phyloP scores from a whole-genome alignment of 2,888 invertebrate species.

The Dasypogon diadema region DNA sequence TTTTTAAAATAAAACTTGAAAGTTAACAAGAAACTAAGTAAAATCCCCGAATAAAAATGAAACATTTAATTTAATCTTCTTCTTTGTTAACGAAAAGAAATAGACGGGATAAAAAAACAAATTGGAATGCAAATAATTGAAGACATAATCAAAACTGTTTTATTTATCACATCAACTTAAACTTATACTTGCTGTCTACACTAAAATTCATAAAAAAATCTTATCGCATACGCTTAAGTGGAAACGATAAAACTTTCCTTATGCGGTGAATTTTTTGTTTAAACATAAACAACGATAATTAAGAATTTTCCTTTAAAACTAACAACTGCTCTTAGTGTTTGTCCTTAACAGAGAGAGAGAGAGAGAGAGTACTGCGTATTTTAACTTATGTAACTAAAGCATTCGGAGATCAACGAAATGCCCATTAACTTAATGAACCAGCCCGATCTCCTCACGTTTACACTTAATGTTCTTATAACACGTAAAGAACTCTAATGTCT shows the following conservation, averaged over 20 bases:
- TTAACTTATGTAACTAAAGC: constrained; percentile 13
- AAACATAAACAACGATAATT: constrained; percentile 19
- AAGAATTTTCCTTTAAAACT: constrained; percentile 23
- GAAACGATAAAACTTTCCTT: constrained; percentile 36
- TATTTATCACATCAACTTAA: constrained; percentile 50
- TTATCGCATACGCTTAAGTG: constrained; percentile 30
- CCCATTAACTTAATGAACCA: background rate
- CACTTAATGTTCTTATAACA: constrained; percentile 8
- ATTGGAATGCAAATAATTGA: background rate
- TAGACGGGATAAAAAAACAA: too few relatives aligned
- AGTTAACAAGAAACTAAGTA: too few relatives aligned
- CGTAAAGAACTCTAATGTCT: constrained; percentile 46
- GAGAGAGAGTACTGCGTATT: constrained; percentile 36
- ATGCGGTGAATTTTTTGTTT: constrained; percentile 24
- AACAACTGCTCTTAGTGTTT: constrained; percentile 30
- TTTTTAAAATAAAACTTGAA: too few relatives aligned
- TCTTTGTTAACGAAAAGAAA: too few relatives aligned
- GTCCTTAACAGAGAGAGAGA: constrained; percentile 26
- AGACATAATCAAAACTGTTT: constrained; percentile 31
- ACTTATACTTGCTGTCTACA: constrained; percentile 20
- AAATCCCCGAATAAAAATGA: too few relatives aligned
- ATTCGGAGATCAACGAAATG: background rate
- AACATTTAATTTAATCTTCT: too few relatives aligned
- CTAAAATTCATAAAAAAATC: constrained; percentile 46
- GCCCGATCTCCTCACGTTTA: background rate